Evolutionary conservation across 1,140 invertebrate genomes (phyloP), one percentile per base, ranked within the genome.

Genomic region (Metopolophium dirhodum): DNA sequence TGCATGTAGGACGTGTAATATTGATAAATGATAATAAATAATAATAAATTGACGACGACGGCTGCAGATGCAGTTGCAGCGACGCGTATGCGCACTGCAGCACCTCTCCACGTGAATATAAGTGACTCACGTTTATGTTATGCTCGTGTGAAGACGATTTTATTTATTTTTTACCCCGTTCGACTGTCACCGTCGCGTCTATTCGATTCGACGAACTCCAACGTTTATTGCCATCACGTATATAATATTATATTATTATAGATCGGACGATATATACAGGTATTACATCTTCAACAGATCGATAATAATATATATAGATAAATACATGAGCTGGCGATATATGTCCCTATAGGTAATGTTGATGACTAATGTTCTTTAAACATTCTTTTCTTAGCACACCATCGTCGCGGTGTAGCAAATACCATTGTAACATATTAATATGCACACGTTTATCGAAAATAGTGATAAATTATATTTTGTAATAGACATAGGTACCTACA

Each of bases 191-290:
- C 20, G 82, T 30, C 35, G 82, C 37, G 83, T 26, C 83, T 26
- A 85, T 85, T 85, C 83, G 37, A 77, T 77, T 77, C 61, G 61
- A 26, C 37, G 83, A 85, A 85, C 83, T 85, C 83, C 22, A 37
- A 23, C 82, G 37, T 35, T 45, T 85, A 85, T 85, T 85, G 37
- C 23, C 82, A 41, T 85, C 82, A 85, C 82, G 82, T 85, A 41
- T 41, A 83, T 35, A 7, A 11, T n/a, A n/a, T 54, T 22, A 22
- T 54, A 54, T 54, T 30, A 61, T 61, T 77, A 18, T n/a, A 77
- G 61, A 77, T n/a, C 61, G 14, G 30, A 77, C n/a, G 61, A 77
- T 68, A 68, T 18, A 68, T 30, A 68, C 61, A 77, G 61, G 61
- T 77, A 77, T n/a, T n/a, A 61, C 57, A 68, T 30, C 61, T 20